Conservation (phyloP, 2,113 vertebrate genomes). For the Melanotaenia duboulayi region DNA sequence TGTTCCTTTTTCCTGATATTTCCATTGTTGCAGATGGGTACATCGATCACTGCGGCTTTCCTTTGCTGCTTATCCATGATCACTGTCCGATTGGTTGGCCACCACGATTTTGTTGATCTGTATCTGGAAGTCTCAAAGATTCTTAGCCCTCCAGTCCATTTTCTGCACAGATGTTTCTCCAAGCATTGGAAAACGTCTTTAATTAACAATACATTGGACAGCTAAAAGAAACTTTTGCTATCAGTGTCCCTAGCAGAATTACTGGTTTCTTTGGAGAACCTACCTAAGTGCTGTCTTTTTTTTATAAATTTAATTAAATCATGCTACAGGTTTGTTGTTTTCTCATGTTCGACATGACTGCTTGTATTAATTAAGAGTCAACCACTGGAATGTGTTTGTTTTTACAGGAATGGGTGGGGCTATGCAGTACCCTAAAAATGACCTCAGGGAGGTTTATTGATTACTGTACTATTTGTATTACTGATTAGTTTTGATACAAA, state of each 20-base stretch:
- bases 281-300: slow-evolving; percentile 84
- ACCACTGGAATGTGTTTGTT: slow-evolving; percentile 19
- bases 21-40: no score
- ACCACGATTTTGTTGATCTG: no score
- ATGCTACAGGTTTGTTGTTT: not conserved
- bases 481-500: slow-evolving; percentile 88
- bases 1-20: no score
- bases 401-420: slow-evolving; percentile 88
- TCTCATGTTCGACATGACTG: not conserved
- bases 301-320: not conserved
- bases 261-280: slow-evolving; percentile 94
- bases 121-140: no score
- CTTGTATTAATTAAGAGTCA: not conserved
- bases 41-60: no score
- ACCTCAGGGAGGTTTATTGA: slow-evolving; percentile 89
- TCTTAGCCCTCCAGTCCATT: no score
- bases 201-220: slow-evolving; percentile 88
- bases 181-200: slow-evolving; percentile 6
- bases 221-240: slow-evolving; percentile 88
- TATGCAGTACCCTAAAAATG: slow-evolving; percentile 92
- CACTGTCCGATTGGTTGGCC: no score
- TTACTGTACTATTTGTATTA: slow-evolving; percentile 91
- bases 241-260: slow-evolving; percentile 82
- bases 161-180: no score
- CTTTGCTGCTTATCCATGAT: no score